Conservation (phyloP, 2,888 invertebrate species). For the Drosophila subquinaria region DNA sequence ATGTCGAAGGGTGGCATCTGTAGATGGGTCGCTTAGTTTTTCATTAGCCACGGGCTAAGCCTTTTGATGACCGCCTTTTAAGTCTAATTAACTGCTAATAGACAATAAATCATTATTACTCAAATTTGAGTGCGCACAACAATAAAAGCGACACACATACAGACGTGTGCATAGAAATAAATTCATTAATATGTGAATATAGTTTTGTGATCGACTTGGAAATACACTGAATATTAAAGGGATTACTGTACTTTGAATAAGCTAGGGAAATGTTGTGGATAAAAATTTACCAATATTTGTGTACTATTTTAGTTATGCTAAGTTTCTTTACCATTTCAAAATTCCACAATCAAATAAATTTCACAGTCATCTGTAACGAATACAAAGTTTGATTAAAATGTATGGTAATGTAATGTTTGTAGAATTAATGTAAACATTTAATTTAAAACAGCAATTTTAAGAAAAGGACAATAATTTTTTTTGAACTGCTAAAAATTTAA, state of each 20-base stretch:
- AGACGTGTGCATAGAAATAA: slow-evolving; percentile 56
- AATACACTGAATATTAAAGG: slow-evolving; percentile 29
- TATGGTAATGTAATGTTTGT: too few relatives aligned
- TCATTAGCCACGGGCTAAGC: slow-evolving; percentile 76
- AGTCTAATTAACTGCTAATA: slow-evolving; percentile 82
- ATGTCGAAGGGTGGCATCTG: background rate
- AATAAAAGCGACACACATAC: slow-evolving; percentile 46
- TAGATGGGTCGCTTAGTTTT: slow-evolving; percentile 67
- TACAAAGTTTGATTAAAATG: too few relatives aligned
- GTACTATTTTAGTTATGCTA: too few relatives aligned
- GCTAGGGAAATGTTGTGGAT: background rate
- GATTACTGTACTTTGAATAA: background rate
- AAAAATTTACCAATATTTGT: background rate
- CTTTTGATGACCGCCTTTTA: slow-evolving; percentile 76
- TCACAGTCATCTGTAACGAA: too few relatives aligned
- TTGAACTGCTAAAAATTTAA: too few relatives aligned
- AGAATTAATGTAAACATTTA: background rate
- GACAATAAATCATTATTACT: slow-evolving; percentile 82
- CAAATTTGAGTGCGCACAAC: slow-evolving; percentile 66
- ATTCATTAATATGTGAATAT: slow-evolving; percentile 54
- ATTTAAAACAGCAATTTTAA: background rate
- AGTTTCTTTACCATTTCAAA: too few relatives aligned
- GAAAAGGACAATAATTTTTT: too few relatives aligned
- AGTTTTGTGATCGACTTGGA: slow-evolving; percentile 22
- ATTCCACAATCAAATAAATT: too few relatives aligned